A percentile compares a stretch with the other conserved stretches of the same genome.
These are phyloP conservation scores for Ceyx erithaca DNA, from an alignment of 2,797 vertebrate species.

Conservation along the genomic window DNA sequence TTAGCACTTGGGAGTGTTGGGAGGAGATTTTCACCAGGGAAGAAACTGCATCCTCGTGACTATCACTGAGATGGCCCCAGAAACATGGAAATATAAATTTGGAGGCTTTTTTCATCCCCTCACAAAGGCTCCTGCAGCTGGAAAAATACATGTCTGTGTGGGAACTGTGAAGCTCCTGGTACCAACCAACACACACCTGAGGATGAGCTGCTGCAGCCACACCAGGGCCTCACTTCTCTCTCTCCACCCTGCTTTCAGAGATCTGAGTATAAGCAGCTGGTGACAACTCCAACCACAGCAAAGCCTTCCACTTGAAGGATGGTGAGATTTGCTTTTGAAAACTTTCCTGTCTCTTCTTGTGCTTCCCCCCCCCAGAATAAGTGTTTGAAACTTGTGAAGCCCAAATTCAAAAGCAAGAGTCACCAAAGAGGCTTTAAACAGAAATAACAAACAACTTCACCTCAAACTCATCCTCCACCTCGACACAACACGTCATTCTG, in stretches of 20 bases:
- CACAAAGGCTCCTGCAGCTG: background rate
- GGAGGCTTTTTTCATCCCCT: background rate
- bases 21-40: background rate
- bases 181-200: background rate
- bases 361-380: background rate
- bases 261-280: background rate
- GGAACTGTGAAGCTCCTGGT: background rate
- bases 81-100: background rate
- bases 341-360: background rate
- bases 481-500: background rate
- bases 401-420: background rate
- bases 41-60: background rate
- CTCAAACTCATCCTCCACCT: background rate
- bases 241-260: background rate
- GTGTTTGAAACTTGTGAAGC: background rate
- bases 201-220: background rate
- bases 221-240: background rate
- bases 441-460: background rate
- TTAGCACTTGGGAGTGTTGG: background rate
- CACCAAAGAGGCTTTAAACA: background rate
- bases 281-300: background rate
- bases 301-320: background rate
- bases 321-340: background rate
- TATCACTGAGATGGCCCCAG: background rate
- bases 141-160: background rate